Evolutionary conservation across 2,888 invertebrate species (phyloP), one percentile per base, ranked within the genome.

Genomic region (Morpho helenor): DNA sequence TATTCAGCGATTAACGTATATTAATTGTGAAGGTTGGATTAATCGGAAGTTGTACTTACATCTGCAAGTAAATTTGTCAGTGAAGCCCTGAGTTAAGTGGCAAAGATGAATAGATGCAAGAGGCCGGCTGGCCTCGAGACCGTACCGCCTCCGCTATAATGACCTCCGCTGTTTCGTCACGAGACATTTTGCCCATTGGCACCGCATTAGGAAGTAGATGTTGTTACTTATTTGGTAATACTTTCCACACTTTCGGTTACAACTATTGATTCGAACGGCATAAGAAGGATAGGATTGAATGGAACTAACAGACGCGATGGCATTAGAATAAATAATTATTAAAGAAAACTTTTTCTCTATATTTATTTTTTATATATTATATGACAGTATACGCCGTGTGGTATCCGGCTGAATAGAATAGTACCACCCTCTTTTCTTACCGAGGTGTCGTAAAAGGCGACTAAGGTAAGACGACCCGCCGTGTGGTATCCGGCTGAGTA

Each of bases 171-270:
- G 56, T 70, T 68, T 69, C 69, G 68, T 67, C 66, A 70, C 66
- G 52, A 63, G 31, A 40, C 47, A 53, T 54, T 44, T 64, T 66
- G 64, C 69, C 70, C 68, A 69, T 70, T 45, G 22, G 56, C 61
- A 22, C 67, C 68, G 48, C 55, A 64, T 71, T 70, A 69, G 68
- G 71, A 69, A 69, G 62, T 66, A 52, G 53, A 59, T 61, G 61
- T 65, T 57, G 53, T 49, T 63, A 52, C 53, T 56, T 59, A 66
- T 68, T 67, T 71, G 66, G 65, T 66, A 60, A 65, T 57, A 61
- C 23, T 66, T 65, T 63, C 61, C 52, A 57, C 58, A 64, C 46
- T 51, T 53, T 23, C 39, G 45, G 22, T 51, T 49, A 49, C 52
- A 59, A 54, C 52, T 9, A 7, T 31, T 31, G 31, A 31, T 31